Percentiles rank a stretch among this genome's conserved stretches.
These are phyloP conservation scores for Uropsilus gracilis DNA, from an alignment of 2,113 vertebrate species.

Conservation along the genomic window DNA sequence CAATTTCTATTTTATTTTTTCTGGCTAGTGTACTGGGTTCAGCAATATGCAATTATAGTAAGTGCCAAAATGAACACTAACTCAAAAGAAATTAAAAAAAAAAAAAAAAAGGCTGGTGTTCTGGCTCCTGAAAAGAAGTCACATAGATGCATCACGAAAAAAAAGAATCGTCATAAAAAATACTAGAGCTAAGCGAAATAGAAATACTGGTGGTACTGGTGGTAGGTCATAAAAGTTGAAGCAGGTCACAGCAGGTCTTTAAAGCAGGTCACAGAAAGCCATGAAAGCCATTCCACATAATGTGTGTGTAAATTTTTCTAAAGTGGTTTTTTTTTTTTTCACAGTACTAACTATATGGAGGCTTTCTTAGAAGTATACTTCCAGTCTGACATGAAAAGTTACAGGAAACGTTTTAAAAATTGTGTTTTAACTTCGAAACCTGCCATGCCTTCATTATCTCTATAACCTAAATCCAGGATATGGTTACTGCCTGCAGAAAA, in stretches of 20 bases:
- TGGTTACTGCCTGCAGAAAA: background rate
- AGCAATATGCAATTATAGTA: conserved; percentile 73
- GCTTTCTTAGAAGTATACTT: background rate
- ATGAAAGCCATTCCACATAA: conserved; percentile 4
- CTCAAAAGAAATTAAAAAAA: conserved; percentile 62
- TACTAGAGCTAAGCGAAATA: background rate
- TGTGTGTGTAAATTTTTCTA: background rate
- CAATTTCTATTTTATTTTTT: conserved; percentile 42
- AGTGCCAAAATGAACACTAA: conserved; percentile 72
- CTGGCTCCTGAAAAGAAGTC: conserved; percentile 66
- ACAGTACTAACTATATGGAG: background rate
- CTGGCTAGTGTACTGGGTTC: conserved; percentile 57
- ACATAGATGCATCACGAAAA: conserved; percentile 52
- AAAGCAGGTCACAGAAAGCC: conserved; percentile 46
- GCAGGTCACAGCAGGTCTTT: background rate
- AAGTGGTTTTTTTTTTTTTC: conserved; percentile 29
- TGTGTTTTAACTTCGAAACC: background rate
- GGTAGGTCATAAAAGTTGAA: background rate
- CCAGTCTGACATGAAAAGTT: background rate
- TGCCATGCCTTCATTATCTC: background rate
- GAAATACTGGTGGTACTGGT: background rate
- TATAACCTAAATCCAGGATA: background rate
- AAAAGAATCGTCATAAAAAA: conserved; percentile 53
- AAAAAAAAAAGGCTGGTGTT: conserved; percentile 20
- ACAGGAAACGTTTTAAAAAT: background rate